Evolutionary conservation across 2,797 vertebrate species (phyloP), one percentile per base, ranked within the genome.

Genomic region (Diplodus puntazzo): DNA sequence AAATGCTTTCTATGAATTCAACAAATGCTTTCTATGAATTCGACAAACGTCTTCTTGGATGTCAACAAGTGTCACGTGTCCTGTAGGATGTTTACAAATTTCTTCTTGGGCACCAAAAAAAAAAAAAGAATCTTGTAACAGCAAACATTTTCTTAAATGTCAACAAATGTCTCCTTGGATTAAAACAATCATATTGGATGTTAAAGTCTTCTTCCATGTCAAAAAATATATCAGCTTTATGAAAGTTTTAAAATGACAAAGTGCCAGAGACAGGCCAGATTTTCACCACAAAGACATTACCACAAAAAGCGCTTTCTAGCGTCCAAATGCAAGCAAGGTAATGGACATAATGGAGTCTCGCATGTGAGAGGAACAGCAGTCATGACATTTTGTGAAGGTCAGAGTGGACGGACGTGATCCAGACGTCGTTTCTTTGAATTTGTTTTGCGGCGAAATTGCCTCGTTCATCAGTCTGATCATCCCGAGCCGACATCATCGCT

Each of bases 381-480:
- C 6, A 0, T 54, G 69, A 49, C 62, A 65, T 84, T 61, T 11
- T 62, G 6, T 62, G 78, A 77, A 77, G 76, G 78, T 77, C 69
- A 25, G 0, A 3, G 23, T 30, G n/a, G 54, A 48, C 45, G 4
- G 66, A 73, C 73, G 11, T 62, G 30, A 20, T 39, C 55, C 42
- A 21, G 42, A 34, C 34, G 2, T 17, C 30, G 3, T 42, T 46
- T 62, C 39, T 69, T 67, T 46, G 34, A 61, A 30, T 39, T 25
- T 10, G 16, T 49, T 73, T 75, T 59, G 39, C n/a, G 14, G 42
- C 53, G 52, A 60, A 73, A 75, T 46, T 17, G 11, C 65, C 25
- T 80, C 57, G 59, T 77, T 77, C 61, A 74, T 82, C 69, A 59
- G 16, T 7, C 42, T 42, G 49, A 69, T 81, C 61, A 25, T 49